A percentile compares a stretch with the other conserved stretches of the same genome.
These are phyloP conservation scores for Orthochromis indermauri DNA, from an alignment of 2,113 vertebrate species.

Conservation along the genomic window DNA sequence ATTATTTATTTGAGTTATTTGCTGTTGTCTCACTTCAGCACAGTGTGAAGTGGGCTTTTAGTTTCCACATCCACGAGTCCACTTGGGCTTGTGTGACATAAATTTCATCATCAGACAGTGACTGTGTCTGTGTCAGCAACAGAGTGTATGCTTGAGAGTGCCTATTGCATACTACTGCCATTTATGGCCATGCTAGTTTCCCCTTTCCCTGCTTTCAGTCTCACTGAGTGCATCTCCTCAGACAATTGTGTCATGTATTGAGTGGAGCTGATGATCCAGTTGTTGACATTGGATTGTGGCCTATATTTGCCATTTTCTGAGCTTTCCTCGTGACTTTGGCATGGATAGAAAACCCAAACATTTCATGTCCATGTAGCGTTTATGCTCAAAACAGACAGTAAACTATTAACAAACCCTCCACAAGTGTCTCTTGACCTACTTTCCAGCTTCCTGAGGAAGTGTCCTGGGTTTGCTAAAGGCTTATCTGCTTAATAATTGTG, in stretches of 20 bases:
- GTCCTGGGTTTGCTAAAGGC: not conserved
- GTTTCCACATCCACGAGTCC: not conserved
- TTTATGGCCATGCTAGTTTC: not conserved
- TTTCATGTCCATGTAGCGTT: not conserved
- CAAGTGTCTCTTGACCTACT: slow-evolving; percentile 25
- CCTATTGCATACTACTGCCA: not conserved
- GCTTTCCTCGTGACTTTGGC: not conserved
- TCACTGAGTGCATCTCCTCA: not conserved
- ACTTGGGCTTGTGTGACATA: not conserved
- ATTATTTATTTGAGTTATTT: not conserved
- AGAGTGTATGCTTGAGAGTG: not conserved
- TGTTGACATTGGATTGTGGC: not conserved
- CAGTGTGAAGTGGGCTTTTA: not conserved
- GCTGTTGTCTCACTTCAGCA: not conserved
- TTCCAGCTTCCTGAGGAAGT: slow-evolving; percentile 19
- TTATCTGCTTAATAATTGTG: not conserved
- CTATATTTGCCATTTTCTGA: not conserved
- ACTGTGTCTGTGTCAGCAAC: not conserved
- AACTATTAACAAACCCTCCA: not conserved
- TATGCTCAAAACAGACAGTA: not conserved
- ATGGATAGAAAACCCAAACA: not conserved
- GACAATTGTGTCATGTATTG: not conserved
- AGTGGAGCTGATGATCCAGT: not conserved
- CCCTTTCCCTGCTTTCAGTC: not conserved
- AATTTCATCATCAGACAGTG: not conserved